A percentile compares a stretch with the other conserved stretches of the same genome.
These are phyloP conservation scores for Acleris holmiana DNA, from an alignment of 2,888 invertebrate species.

Conservation along the genomic window DNA sequence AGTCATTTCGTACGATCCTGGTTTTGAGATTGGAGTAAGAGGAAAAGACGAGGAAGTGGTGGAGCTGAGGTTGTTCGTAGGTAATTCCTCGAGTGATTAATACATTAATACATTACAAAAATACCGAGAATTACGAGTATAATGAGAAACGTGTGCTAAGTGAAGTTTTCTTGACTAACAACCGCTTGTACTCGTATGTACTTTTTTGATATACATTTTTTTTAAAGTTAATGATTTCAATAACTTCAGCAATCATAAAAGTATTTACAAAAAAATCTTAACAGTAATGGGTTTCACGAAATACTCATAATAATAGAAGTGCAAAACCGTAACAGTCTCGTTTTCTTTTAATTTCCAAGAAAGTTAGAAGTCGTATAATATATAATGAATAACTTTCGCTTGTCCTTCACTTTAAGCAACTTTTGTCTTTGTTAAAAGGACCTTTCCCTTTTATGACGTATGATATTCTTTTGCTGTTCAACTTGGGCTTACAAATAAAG, in stretches of 20 bases:
- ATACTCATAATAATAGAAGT: background rate
- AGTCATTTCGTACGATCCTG: slow-evolving; percentile 1
- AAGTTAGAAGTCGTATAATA: slow-evolving; percentile 5
- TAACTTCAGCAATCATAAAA: too few species aligned
- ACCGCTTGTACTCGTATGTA: too few species aligned
- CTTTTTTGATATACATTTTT: too few species aligned
- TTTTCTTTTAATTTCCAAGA: slow-evolving; percentile 5
- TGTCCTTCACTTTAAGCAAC: background rate
- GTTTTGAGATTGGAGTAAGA: background rate
- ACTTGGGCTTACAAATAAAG: slow-evolving; percentile 1
- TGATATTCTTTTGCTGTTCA: slow-evolving; percentile 2
- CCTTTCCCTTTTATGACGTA: slow-evolving; percentile 4
- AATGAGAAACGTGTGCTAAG: too few species aligned
- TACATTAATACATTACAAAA: too few species aligned
- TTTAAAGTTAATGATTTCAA: too few species aligned
- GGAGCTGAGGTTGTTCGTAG: background rate
- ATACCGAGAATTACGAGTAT: too few species aligned
- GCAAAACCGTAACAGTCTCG: background rate
- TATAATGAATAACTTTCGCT: slow-evolving; percentile 19
- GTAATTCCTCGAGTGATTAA: too few species aligned
- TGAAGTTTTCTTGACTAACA: too few species aligned
- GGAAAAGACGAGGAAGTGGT: background rate
- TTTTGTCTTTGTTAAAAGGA: slow-evolving; percentile 25
- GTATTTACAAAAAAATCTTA: too few species aligned
- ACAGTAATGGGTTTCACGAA: too few species aligned